Evolutionary conservation across 2,888 invertebrate genomes (phyloP).

Genomic region (Nemapogon koenigi): DNA sequence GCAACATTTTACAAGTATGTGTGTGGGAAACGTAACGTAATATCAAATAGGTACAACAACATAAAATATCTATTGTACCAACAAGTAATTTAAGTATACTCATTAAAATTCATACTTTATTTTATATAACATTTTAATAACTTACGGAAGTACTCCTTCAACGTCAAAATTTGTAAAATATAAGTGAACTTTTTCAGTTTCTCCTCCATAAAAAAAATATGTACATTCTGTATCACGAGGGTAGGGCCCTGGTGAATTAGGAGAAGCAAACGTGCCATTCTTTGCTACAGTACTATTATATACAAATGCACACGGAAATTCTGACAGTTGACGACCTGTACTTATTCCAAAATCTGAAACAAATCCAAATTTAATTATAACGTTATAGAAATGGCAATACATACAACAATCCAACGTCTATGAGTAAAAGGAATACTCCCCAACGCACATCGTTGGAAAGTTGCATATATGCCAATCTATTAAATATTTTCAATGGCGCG

Average conservation of each 20-base stretch:
- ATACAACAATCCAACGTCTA: too few species aligned
- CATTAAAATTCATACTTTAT: too few species aligned
- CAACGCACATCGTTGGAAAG: too few species aligned
- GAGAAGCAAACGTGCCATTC: slow-evolving; percentile 85
- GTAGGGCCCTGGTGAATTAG: slow-evolving; percentile 90
- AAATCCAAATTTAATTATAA: background rate
- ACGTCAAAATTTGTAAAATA: slow-evolving; percentile 93
- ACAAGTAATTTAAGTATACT: too few species aligned
- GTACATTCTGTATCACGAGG: slow-evolving; percentile 90
- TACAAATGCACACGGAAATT: slow-evolving; percentile 85
- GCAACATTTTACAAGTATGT: too few species aligned
- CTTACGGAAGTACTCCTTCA: slow-evolving; percentile 94
- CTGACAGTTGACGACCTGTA: slow-evolving; percentile 77
- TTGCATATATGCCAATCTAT: too few species aligned
- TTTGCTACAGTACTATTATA: slow-evolving; percentile 83
- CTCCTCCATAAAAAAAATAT: slow-evolving; percentile 86
- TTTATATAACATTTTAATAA: too few species aligned
- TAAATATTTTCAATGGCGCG: too few species aligned
- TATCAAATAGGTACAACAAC: slow-evolving; percentile 4
- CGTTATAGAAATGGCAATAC: too few species aligned
- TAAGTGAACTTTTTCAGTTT: slow-evolving; percentile 79
- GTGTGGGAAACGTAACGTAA: too few species aligned
- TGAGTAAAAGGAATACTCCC: too few species aligned
- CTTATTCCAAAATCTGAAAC: slow-evolving; percentile 86
- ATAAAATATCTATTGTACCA: too few species aligned